These are phyloP conservation scores for Tineola bisselliella DNA, from an alignment of 2,888 invertebrate genomes.

Conservation along the genomic window DNA sequence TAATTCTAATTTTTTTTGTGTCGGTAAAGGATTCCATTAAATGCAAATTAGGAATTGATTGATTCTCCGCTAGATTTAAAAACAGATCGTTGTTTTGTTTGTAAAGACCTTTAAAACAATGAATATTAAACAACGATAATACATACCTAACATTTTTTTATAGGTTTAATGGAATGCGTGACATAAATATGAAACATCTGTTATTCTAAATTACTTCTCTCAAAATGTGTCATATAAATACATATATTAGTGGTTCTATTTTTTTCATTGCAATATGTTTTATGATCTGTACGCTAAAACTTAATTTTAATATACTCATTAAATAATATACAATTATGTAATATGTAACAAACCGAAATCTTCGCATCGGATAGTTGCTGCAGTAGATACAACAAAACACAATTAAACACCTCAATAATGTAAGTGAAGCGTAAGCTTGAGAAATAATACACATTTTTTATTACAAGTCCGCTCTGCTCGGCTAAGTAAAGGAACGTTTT, in stretches of 20 bases:
- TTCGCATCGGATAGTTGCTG: too few relatives aligned
- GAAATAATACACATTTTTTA: background rate
- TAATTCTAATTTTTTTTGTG: slow-evolving; percentile 25
- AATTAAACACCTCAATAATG: background rate
- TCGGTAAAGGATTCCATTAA: slow-evolving; percentile 31
- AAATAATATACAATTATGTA: too few relatives aligned
- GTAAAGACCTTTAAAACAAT: too few relatives aligned
- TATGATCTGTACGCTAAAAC: too few relatives aligned
- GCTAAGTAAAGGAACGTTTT: background rate
- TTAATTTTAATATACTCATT: too few relatives aligned
- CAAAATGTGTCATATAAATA: background rate
- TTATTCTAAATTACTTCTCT: background rate
- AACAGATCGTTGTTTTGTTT: background rate
- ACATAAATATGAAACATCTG: background rate
- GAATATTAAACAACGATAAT: too few relatives aligned
- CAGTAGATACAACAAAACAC: too few relatives aligned
- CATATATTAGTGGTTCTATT: too few relatives aligned
- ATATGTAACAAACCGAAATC: too few relatives aligned
- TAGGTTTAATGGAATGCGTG: background rate
- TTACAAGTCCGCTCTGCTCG: background rate
- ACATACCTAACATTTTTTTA: background rate
- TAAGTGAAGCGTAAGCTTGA: background rate
- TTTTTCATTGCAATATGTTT: too few relatives aligned
- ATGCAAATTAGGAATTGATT: slow-evolving; percentile 27
- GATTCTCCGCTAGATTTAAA: background rate